A percentile compares a stretch with the other conserved stretches of the same genome.
These are phyloP conservation scores for Brachionus angularis DNA, from an alignment of 1,140 invertebrate genomes.

Conservation along the genomic window DNA sequence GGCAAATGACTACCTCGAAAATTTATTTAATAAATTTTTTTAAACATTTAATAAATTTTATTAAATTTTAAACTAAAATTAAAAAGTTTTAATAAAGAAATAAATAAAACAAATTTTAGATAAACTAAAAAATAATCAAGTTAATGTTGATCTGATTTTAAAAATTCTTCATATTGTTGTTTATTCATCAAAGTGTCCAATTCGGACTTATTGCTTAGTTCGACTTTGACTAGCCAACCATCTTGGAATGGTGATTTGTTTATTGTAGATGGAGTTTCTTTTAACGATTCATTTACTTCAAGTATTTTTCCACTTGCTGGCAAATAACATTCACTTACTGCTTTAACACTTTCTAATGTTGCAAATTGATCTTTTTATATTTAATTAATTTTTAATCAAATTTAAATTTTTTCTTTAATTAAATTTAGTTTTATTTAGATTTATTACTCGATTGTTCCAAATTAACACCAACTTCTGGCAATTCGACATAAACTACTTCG, in stretches of 20 bases:
- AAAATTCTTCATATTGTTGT: conserved; percentile 43
- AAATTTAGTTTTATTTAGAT: too few species aligned
- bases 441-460: conserved; percentile 23
- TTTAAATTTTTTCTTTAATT: too few species aligned
- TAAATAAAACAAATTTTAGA: too few species aligned
- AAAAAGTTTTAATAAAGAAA: too few species aligned
- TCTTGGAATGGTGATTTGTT: conserved; percentile 10
- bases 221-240: conserved; percentile 19
- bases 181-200: conserved; percentile 22
- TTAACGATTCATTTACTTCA: conserved; percentile 32
- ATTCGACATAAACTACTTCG: conserved; percentile 41
- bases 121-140: too few species aligned
- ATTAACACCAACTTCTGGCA: conserved; percentile 28
- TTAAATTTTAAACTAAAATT: neutral
- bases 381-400: neutral
- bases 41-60: too few species aligned
- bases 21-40: too few species aligned
- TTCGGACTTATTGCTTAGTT: neutral
- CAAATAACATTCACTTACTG: conserved; percentile 32
- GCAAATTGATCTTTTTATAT: conserved; percentile 11
- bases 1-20: too few species aligned
- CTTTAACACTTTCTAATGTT: conserved; percentile 44
- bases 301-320: conserved; percentile 22
- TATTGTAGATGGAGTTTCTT: neutral
- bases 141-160: conserved; percentile 39